Evolutionary conservation across 2,797 vertebrate species (phyloP), one percentile per base, ranked within the genome.

Genomic region (Serranus cabrilla): DNA sequence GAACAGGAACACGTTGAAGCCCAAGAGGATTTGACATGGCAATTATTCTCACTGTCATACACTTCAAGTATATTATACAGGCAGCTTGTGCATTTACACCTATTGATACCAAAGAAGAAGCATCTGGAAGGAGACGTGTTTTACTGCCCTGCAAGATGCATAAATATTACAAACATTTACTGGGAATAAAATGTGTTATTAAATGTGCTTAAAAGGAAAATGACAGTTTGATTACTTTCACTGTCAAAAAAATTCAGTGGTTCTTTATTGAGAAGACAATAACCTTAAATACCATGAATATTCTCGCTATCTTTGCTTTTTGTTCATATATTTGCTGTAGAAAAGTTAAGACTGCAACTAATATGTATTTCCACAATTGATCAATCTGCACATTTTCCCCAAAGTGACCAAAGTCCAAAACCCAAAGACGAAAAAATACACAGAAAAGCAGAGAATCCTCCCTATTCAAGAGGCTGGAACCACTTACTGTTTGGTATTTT

Each of bases 41-140:
- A 80, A 90, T 93, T 87, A 89, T 87, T 90, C 89, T 80, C 74
- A 68, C 89, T 87, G 80, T 83, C 78, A 82, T 54, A 74, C 82
- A 65, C 80, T 83, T 74, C 39, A 57, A 81, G 81, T 87, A 39
- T 79, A 78, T 80, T 78, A 69, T 65, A 82, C 81, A 55, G 77
- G 77, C 83, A 52, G 52, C 65, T 66, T 60, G 67, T 74, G 74
- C 82, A 66, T 81, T 83, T 74, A 69, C 76, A 79, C 76, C 63
- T 75, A 79, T 65, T 82, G 80, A 89, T 76, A 74, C 62, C 71
- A 74, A 82, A 72, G 71, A 83, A 83, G 85, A 81, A 13, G 54
- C 57, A 47, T 87, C 84, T 82, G 45, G 78, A 43, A 80, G 66
- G 56, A 65, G 56, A 23, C 23, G 45, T 37, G 42, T 45, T 60